Conservation (phyloP, 2,888 invertebrate genomes). For the Iphiclides podalirius region DNA sequence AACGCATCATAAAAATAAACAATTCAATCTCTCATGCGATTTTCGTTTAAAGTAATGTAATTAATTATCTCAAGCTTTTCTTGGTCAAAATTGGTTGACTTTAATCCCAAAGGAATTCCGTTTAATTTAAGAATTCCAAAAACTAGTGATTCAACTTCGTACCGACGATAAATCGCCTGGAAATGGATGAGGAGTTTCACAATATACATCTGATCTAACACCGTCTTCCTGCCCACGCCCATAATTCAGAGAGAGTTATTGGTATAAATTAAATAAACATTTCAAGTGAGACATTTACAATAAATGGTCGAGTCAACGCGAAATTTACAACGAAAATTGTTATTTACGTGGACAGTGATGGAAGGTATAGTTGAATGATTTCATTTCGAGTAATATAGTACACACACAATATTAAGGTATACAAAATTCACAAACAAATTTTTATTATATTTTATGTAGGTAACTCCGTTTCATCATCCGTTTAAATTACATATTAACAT, state of each 20-base stretch:
- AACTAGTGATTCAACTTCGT: slow-evolving; percentile 24
- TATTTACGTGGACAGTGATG: slow-evolving; percentile 35
- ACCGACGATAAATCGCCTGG: slow-evolving; percentile 59
- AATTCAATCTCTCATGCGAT: too few relatives aligned
- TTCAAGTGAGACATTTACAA: slow-evolving; percentile 67
- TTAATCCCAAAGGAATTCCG: slow-evolving; percentile 32
- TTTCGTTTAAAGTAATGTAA: too few relatives aligned
- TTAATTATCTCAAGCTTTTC: too few relatives aligned
- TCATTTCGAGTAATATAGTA: too few relatives aligned
- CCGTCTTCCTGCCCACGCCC: slow-evolving; percentile 71
- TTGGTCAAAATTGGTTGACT: too few relatives aligned
- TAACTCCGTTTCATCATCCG: too few relatives aligned
- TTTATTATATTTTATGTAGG: too few relatives aligned
- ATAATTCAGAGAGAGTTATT: slow-evolving; percentile 74
- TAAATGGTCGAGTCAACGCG: slow-evolving; percentile 57
- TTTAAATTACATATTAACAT: too few relatives aligned
- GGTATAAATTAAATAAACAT: slow-evolving; percentile 76
- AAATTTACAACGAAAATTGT: slow-evolving; percentile 58
- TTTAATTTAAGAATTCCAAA: slow-evolving; percentile 20
- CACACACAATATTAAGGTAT: too few relatives aligned
- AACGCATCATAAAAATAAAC: not conserved
- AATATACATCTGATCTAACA: slow-evolving; percentile 74
- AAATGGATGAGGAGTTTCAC: slow-evolving; percentile 66
- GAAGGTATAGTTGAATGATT: slow-evolving; percentile 37
- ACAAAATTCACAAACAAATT: too few relatives aligned